These are phyloP conservation scores for Etheostoma cragini DNA, from an alignment of 2,113 vertebrate species.

Conservation along the genomic window DNA sequence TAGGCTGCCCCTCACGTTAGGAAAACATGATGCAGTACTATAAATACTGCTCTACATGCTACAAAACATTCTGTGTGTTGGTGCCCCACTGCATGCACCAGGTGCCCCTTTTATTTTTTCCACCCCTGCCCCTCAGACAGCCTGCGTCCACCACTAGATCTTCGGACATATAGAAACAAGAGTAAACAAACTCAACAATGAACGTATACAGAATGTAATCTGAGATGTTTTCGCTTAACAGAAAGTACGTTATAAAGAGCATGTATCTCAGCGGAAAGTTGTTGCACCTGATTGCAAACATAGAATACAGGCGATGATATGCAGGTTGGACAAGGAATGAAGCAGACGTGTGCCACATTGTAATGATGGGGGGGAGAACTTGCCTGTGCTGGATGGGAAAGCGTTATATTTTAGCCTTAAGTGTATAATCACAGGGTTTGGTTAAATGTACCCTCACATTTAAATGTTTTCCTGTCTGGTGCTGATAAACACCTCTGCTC, in stretches of 20 bases:
- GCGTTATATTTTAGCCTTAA: constrained; percentile 79
- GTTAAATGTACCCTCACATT: constrained; percentile 71
- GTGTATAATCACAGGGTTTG: constrained; percentile 82
- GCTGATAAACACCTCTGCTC: constrained; percentile 77
- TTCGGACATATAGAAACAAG: constrained; percentile 1
- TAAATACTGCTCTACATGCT: too few species aligned
- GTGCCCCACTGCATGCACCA: too few species aligned
- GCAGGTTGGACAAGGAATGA: constrained; percentile 24
- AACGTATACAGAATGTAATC: neutral
- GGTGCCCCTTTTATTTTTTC: too few species aligned
- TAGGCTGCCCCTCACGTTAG: too few species aligned
- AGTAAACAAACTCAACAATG: neutral
- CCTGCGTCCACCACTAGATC: neutral
- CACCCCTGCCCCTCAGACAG: too few species aligned
- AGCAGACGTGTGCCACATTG: constrained; percentile 41
- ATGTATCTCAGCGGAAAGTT: neutral
- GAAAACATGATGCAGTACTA: too few species aligned
- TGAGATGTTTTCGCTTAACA: neutral
- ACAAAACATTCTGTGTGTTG: too few species aligned
- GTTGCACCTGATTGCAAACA: constrained; percentile 27
- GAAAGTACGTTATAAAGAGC: too few species aligned
- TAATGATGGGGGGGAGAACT: constrained; percentile 57
- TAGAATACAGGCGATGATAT: constrained; percentile 5
- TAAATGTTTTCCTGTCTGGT: constrained; percentile 77
- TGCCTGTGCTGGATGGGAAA: constrained; percentile 78